These are phyloP conservation scores for Microcebus murinus DNA, from an alignment of 2,113 vertebrate genomes.

Conservation along the genomic window DNA sequence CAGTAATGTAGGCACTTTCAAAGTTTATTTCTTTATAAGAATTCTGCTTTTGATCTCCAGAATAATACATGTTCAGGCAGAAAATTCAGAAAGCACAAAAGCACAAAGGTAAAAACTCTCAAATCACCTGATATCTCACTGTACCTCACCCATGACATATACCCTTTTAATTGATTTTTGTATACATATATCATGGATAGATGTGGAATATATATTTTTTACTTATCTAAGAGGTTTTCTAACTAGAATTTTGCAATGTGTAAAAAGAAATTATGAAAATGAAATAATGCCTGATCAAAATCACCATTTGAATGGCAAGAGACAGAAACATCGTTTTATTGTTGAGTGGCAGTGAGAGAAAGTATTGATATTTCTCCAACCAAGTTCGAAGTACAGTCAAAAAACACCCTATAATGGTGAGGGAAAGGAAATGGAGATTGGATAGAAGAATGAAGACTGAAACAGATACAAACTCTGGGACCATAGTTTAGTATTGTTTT, in stretches of 20 bases:
- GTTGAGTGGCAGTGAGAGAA: background rate
- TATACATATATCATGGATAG: background rate
- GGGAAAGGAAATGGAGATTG: background rate
- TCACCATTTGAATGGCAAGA: background rate
- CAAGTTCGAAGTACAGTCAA: background rate
- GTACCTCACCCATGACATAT: rapidly evolving
- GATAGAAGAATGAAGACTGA: background rate
- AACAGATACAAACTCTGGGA: background rate
- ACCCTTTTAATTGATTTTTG: background rate
- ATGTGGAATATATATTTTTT: background rate
- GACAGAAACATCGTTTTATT: background rate
- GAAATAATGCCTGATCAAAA: background rate
- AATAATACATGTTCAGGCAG: background rate
- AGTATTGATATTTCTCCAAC: background rate
- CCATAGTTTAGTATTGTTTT: background rate
- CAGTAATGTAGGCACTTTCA: background rate
- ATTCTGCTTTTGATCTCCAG: background rate
- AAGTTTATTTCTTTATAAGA: background rate
- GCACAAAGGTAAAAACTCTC: background rate
- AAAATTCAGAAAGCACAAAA: background rate
- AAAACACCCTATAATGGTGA: background rate
- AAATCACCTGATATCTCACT: background rate
- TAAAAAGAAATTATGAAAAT: background rate
- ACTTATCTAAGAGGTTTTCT: background rate
- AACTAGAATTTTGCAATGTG: background rate